phyloP scores from a whole-genome alignment of 2,113 vertebrate species.

The Pelecanus crispus region DNA sequence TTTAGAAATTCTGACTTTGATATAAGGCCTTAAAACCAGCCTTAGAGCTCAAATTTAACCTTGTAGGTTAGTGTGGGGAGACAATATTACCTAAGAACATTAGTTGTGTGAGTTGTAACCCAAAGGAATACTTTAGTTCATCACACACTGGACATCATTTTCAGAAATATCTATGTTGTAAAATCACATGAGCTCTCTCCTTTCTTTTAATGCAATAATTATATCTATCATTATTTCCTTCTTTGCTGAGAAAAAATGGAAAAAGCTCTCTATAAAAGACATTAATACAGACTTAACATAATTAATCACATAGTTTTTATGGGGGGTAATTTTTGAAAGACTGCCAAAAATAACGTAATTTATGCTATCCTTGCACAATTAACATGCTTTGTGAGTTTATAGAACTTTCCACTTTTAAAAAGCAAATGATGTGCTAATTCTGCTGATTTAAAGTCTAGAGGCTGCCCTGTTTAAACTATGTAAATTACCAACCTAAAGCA shows the following conservation, averaged over 20 bases:
- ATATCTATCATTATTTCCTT: not conserved
- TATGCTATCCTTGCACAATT: not conserved
- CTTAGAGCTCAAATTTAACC: not conserved
- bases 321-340: not conserved
- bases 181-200: rapidly evolving
- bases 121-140: not conserved
- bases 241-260: not conserved
- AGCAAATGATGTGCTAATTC: constrained; percentile 2
- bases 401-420: not conserved
- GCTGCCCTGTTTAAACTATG: constrained; percentile 13
- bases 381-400: not conserved
- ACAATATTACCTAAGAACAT: not conserved
- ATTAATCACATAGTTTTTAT: not conserved
- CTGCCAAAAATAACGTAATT: not conserved
- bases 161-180: not conserved
- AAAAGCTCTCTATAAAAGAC: not conserved
- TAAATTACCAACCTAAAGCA: constrained; percentile 43
- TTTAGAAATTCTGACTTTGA: not conserved
- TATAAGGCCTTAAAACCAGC: not conserved
- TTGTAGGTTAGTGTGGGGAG: not conserved
- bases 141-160: not conserved
- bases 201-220: not conserved
- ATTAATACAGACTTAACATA: not conserved
- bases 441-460: constrained; percentile 21
- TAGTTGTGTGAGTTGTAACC: not conserved